phyloP scores from a whole-genome alignment of 2,888 invertebrate genomes.

The Himalopsyche kuldschensis region DNA sequence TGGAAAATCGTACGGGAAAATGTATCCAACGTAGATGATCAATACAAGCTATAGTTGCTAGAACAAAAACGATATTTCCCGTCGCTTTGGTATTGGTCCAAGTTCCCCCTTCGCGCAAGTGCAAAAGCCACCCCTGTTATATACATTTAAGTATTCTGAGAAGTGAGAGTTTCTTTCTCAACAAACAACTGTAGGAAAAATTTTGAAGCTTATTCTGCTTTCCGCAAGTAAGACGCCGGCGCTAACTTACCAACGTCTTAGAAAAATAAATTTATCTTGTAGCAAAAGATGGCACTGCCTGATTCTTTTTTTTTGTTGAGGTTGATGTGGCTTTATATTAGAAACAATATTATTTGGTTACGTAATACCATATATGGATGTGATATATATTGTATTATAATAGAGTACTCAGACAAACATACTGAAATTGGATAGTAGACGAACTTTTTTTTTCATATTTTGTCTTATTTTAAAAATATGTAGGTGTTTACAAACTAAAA shows the following conservation, averaged over 20 bases:
- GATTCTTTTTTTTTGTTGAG: slow-evolving; percentile 28
- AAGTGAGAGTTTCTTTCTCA: slow-evolving; percentile 30
- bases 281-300: slow-evolving; percentile 35
- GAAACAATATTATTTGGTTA: background rate
- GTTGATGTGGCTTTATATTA: background rate
- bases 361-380: background rate
- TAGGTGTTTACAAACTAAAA: too few species aligned
- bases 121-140: slow-evolving; percentile 19
- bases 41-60: background rate
- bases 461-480: too few species aligned
- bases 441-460: too few species aligned
- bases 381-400: too few species aligned
- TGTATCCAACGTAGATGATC: background rate
- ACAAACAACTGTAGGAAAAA: slow-evolving; percentile 31
- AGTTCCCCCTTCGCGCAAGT: slow-evolving; percentile 32
- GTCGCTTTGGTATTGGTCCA: background rate
- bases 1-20: background rate
- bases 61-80: background rate
- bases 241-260: slow-evolving; percentile 17
- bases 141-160: background rate
- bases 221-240: slow-evolving; percentile 33
- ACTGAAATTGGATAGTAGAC: too few species aligned
- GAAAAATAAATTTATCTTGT: slow-evolving; percentile 31
- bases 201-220: slow-evolving; percentile 25
- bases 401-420: too few species aligned